Evolutionary conservation across 2,888 invertebrate genomes (phyloP), one percentile per base, ranked within the genome.

Genomic region (Therioaphis trifolii): DNA sequence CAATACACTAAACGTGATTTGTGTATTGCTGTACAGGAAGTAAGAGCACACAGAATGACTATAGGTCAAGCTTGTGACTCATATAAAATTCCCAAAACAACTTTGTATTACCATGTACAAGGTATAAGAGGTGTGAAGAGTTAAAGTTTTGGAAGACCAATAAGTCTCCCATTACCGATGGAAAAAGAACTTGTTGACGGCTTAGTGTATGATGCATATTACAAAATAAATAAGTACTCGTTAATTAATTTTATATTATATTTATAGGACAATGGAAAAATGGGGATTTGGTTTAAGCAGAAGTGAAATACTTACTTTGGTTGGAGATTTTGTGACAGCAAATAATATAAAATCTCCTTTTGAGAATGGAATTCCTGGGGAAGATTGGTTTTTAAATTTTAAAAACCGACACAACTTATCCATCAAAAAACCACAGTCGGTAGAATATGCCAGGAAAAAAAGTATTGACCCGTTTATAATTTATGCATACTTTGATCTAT

Each of bases 301-400:
- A 49, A 49, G 21, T 4, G 74, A 74, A 49, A 15, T 74, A 27
- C 2, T 49, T n/a, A n/a, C 2, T 52, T 5, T 52, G 18, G 75
- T 52, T 55, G 40, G 27, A 46, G 75, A 75, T n/a, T 75, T 40
- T 46, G 75, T 75, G 3, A 46, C 46, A 27, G 5, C 9, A 24
- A 75, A 75, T 35, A 55, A 68, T 84, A 85, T 46, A 63, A 78
- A 18, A 40, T 63, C 52, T 58, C 63, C 24, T 4, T 43, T 21
- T 84, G 68, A 2, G 87, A 87, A 88, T 21, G 66, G 66, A 4
- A 40, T 29, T 40, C 76, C 76, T 21, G 76, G 76, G 12, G 76
- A 61, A 78, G 46, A 78, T 66, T 63, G 24, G 35, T 63, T 61
- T n/a, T 24, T 66, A 55, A 43, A 43, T 43, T 43, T 43, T 43